A percentile compares a stretch with the other conserved stretches of the same genome.
phyloP scores from a whole-genome alignment of 2,797 vertebrate species.

The Sebastes cheni region DNA sequence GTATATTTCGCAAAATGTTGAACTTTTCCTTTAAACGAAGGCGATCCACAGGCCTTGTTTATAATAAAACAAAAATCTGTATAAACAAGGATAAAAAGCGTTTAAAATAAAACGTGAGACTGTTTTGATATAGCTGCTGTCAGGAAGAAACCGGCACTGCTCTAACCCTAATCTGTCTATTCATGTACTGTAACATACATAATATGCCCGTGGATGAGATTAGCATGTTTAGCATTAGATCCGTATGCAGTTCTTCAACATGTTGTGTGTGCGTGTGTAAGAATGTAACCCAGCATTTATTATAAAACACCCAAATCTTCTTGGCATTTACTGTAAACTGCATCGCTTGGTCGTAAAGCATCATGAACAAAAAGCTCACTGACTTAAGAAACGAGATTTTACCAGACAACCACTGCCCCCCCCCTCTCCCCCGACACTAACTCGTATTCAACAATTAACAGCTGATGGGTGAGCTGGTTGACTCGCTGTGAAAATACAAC shows the following conservation, averaged over 20 bases:
- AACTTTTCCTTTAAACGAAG: background rate
- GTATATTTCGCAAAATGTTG: background rate
- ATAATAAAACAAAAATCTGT: background rate
- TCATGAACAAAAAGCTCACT: conserved; percentile 31
- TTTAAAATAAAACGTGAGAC: background rate
- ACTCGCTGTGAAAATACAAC: conserved; percentile 39
- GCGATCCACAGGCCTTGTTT: background rate
- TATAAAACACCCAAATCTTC: conserved; percentile 35
- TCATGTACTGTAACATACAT: conserved; percentile 20
- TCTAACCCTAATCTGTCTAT: conserved; percentile 33
- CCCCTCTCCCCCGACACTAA: background rate
- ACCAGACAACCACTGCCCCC: conserved; percentile 36
- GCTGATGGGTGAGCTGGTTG: conserved; percentile 22
- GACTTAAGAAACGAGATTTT: conserved; percentile 28
- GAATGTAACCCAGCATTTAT: conserved; percentile 12
- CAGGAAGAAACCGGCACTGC: background rate
- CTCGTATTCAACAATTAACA: conserved; percentile 49
- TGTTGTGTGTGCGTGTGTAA: conserved; percentile 14
- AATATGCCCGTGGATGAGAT: conserved; percentile 2
- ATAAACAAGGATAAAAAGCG: background rate
- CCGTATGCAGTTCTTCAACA: conserved; percentile 16
- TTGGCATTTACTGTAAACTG: conserved; percentile 47
- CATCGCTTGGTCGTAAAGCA: conserved; percentile 8
- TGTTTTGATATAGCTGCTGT: conserved; percentile 3
- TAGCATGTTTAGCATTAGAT: conserved; percentile 24